A percentile compares a stretch with the other conserved stretches of the same genome.
phyloP scores from a whole-genome alignment of 1,140 invertebrate species.

The Platyscapa corneri region DNA sequence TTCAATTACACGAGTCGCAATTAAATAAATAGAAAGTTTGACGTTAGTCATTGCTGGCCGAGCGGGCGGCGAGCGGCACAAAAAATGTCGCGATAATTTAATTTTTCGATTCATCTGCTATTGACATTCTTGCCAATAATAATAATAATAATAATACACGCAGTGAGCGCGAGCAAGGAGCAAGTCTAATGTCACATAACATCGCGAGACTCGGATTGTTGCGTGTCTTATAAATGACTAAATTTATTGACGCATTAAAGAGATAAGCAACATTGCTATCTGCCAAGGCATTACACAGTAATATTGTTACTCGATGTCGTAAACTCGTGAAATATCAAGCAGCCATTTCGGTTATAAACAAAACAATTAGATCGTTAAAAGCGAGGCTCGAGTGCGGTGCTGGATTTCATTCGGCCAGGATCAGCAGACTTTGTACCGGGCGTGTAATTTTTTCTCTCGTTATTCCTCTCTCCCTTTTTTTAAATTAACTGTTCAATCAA shows the following conservation, averaged over 20 bases:
- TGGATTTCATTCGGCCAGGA: background rate
- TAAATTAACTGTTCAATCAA: conserved; percentile 39
- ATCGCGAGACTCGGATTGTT: background rate
- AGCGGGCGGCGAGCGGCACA: background rate
- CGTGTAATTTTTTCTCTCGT: background rate
- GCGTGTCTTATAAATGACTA: conserved; percentile 1
- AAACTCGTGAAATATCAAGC: background rate
- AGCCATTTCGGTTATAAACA: background rate
- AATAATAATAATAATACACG: background rate
- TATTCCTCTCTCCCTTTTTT: background rate
- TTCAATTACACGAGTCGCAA: too few species aligned
- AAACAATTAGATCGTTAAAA: background rate
- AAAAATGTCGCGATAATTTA: conserved; percentile 22
- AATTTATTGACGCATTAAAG: conserved; percentile 25
- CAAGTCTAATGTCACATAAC: conserved; percentile 9
- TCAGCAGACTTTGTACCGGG: background rate
- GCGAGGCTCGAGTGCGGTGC: too few species aligned
- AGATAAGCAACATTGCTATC: background rate
- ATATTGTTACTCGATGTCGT: background rate
- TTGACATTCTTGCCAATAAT: conserved; percentile 25
- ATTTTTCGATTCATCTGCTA: conserved; percentile 14
- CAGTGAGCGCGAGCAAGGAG: background rate
- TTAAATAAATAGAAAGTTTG: conserved; percentile 15
- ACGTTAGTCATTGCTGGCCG: background rate
- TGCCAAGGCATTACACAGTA: background rate